phyloP scores from a whole-genome alignment of 92 coral and sea anemone genomes.

The Paragorgia papillata region DNA sequence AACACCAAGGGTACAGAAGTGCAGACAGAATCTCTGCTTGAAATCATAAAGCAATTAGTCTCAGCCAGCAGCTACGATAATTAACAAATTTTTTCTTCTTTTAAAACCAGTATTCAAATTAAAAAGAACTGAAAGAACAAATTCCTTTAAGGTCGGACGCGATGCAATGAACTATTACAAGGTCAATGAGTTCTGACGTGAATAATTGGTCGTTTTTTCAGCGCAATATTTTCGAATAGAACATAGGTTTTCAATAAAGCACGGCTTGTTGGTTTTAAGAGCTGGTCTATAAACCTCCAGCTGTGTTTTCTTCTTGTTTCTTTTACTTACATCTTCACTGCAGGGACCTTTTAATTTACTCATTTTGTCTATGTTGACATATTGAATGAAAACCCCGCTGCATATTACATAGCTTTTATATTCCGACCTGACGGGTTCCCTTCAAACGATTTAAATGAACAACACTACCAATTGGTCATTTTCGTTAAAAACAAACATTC shows the following conservation, averaged over 20 bases:
- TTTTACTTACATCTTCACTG: not conserved
- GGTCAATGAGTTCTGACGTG: not conserved
- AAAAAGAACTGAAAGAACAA: not conserved
- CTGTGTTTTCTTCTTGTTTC: not conserved
- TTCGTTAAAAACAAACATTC: slow-evolving; percentile 20
- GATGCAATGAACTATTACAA: not conserved
- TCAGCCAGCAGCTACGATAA: slow-evolving; percentile 6
- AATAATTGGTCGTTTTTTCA: not conserved
- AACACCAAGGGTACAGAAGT: not conserved
- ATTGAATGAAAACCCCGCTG: not conserved
- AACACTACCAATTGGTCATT: slow-evolving; percentile 31
- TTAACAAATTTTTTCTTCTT: slow-evolving; percentile 25
- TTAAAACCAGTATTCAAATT: not conserved
- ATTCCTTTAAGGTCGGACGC: not conserved
- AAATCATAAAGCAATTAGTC: slow-evolving; percentile 17
- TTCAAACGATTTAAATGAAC: slow-evolving; percentile 17
- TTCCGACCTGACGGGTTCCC: not conserved
- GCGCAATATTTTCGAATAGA: not conserved
- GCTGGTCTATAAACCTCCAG: not conserved
- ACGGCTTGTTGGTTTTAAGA: slow-evolving; percentile 5
- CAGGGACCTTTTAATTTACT: not conserved
- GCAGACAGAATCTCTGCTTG: not conserved
- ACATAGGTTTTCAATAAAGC: not conserved
- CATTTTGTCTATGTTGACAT: not conserved
- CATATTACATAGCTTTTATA: not conserved